A percentile compares a stretch with the other conserved stretches of the same genome.
These are phyloP conservation scores for Cantharis rufa DNA, from an alignment of 2,888 invertebrate genomes.

Conservation along the genomic window DNA sequence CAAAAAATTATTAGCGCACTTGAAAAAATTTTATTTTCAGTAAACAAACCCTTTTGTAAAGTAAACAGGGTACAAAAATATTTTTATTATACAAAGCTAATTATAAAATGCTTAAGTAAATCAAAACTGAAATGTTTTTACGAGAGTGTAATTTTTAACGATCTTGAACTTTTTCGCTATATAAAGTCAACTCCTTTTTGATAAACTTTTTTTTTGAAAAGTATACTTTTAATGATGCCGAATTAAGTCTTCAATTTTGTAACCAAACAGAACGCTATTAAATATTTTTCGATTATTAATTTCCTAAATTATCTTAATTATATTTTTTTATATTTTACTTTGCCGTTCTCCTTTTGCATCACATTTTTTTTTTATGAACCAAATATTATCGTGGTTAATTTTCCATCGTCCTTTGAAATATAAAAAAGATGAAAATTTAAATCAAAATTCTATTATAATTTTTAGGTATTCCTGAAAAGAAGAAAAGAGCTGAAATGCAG, in stretches of 20 bases:
- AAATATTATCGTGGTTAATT: neutral
- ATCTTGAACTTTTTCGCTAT: neutral
- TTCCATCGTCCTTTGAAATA: no score
- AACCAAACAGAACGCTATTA: neutral
- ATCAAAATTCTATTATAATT: no score
- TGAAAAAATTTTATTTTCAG: neutral
- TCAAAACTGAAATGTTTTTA: neutral
- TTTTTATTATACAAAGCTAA: neutral
- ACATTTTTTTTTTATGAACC: neutral
- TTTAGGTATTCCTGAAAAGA: no score
- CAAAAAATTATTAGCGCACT: slow-evolving; percentile 7
- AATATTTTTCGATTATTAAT: neutral
- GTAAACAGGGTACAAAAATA: neutral
- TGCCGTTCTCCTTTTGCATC: neutral
- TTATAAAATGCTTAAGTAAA: neutral
- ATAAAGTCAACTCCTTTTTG: neutral
- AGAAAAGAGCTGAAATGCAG: no score
- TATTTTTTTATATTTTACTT: no score
- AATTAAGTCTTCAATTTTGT: neutral
- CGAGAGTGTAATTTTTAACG: neutral
- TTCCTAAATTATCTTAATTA: neutral
- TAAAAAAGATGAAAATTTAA: no score
- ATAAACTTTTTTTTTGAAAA: neutral
- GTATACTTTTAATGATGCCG: neutral
- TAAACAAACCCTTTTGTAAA: neutral